phyloP scores from a whole-genome alignment of 2,113 vertebrate species.

The Erythrocercus mccallii region DNA sequence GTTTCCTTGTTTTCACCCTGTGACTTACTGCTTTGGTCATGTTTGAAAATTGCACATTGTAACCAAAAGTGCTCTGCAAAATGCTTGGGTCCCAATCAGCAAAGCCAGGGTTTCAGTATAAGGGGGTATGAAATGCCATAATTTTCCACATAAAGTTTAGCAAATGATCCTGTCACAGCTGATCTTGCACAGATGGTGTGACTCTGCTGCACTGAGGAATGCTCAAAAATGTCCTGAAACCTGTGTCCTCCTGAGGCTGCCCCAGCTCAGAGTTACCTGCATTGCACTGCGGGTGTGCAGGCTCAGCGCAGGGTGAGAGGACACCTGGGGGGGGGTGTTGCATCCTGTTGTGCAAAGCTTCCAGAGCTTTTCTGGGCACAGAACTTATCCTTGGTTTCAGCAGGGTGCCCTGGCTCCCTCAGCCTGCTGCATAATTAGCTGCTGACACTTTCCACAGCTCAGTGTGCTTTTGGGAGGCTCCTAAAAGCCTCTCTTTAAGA shows the following conservation, averaged over 20 bases:
- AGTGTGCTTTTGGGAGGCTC: conserved; percentile 10
- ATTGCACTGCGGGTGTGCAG: not conserved
- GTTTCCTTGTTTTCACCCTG: not conserved
- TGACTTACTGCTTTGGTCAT: not conserved
- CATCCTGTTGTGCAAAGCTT: not conserved
- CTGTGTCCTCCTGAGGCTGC: not conserved
- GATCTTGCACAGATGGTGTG: not conserved
- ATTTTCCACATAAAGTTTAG: not conserved
- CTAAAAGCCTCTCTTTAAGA: not conserved
- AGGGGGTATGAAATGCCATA: not conserved
- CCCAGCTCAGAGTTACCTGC: not conserved
- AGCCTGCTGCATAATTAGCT: conserved; percentile 1
- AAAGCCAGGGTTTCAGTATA: not conserved
- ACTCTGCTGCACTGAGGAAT: not conserved
- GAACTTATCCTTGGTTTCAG: not conserved
- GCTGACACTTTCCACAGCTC: not conserved
- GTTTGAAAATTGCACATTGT: not conserved
- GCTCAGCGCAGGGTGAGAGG: not conserved
- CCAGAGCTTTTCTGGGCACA: not conserved
- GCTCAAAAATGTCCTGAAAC: not conserved
- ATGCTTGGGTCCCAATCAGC: not conserved
- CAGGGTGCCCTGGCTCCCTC: not conserved
- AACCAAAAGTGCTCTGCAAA: not conserved
- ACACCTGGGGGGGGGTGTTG: not conserved
- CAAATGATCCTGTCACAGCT: not conserved